Conservation (phyloP, 2,113 vertebrate genomes). For the Heliornis fulica region DNA sequence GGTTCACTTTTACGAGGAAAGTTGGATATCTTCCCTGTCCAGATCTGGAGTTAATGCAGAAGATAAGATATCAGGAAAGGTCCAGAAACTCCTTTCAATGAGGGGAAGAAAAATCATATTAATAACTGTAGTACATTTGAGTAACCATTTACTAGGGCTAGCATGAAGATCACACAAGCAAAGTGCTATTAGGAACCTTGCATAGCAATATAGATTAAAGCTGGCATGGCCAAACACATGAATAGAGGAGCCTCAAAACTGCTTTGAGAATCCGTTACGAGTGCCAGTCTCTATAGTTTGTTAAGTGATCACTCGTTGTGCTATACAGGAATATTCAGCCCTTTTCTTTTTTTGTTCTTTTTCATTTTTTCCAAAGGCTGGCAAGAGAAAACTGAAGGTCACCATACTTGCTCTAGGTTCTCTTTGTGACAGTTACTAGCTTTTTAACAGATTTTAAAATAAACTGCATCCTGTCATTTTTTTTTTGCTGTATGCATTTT, state of each 20-base stretch:
- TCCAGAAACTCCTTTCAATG: not conserved
- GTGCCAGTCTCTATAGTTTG: not conserved
- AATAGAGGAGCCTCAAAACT: not conserved
- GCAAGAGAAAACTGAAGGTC: not conserved
- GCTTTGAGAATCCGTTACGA: not conserved
- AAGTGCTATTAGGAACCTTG: not conserved
- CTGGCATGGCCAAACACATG: not conserved
- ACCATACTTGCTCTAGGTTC: not conserved
- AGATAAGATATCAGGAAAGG: not conserved
- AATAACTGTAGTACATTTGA: not conserved
- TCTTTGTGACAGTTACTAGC: not conserved
- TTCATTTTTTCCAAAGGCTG: not conserved
- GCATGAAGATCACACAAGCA: not conserved
- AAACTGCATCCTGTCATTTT: not conserved
- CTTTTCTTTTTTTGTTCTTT: not conserved
- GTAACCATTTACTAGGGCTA: not conserved
- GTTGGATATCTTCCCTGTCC: not conserved
- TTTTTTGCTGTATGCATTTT: not conserved
- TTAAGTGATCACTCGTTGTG: not conserved
- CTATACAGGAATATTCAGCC: not conserved
- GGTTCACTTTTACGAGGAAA: not conserved
- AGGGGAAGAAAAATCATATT: not conserved
- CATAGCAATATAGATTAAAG: not conserved
- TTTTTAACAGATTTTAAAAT: conserved; percentile 5
- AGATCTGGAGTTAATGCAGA: not conserved